A percentile compares a stretch with the other conserved stretches of the same genome.
These are phyloP conservation scores for Tringa solitaria DNA, from an alignment of 2,113 vertebrate species.

Conservation along the genomic window DNA sequence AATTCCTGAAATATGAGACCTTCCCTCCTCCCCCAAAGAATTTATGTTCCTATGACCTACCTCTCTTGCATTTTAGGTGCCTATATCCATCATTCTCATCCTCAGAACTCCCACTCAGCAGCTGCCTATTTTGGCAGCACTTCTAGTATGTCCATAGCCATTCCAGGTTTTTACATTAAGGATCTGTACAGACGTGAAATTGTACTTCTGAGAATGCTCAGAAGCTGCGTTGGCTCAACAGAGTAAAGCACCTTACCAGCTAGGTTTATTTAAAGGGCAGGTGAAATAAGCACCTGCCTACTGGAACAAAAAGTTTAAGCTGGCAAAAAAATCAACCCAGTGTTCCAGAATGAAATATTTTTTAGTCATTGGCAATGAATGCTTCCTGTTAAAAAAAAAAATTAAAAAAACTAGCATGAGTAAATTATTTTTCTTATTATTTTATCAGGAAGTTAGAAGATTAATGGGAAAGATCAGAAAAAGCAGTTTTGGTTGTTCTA, in stretches of 20 bases:
- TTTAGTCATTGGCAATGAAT: background rate
- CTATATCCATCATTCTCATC: slow-evolving; percentile 24
- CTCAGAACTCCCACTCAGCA: slow-evolving; percentile 59
- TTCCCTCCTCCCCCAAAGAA: background rate
- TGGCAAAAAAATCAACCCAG: background rate
- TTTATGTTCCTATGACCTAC: background rate
- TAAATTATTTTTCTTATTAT: background rate
- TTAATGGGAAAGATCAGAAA: background rate
- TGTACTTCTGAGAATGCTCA: slow-evolving; percentile 13
- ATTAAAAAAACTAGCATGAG: background rate
- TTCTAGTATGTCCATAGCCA: background rate
- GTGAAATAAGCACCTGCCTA: slow-evolving; percentile 49
- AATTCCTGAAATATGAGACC: slow-evolving; percentile 28
- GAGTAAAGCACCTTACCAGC: background rate
- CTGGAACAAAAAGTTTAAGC: background rate
- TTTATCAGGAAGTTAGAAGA: background rate
- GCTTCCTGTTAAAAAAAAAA: background rate
- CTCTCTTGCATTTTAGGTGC: slow-evolving; percentile 31
- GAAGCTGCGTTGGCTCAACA: background rate
- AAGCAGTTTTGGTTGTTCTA: background rate
- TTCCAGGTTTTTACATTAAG: slow-evolving; percentile 51
- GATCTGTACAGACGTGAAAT: background rate
- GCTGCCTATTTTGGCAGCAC: slow-evolving; percentile 53
- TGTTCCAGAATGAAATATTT: background rate
- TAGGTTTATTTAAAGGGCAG: slow-evolving; percentile 37